Base-by-base conservation (phyloP, 2,888 invertebrate genomes). In the Theodoxus fluviatilis region DNA sequence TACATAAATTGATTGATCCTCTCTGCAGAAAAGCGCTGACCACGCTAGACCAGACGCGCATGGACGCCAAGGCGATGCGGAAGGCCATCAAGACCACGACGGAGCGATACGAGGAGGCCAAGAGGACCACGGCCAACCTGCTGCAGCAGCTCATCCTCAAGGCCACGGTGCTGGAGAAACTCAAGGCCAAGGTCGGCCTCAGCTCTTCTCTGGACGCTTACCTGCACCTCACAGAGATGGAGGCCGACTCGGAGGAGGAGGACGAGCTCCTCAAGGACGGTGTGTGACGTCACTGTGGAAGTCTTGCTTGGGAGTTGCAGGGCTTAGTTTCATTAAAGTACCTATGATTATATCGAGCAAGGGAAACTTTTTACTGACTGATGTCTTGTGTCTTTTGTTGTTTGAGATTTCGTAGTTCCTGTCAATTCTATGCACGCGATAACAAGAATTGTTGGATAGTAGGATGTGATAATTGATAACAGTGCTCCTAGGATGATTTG, bases 31-130 rank as follows among this genome's bases (percentile, higher is more conserved):
- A 84, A 79, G 85, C 84, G 3, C 63, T 87, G n/a, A 74, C 80
- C n/a, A 85, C 86, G n/a, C 73, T 87, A 69, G 84, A 85, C 71
- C 83, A 83, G 75, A 86, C 86, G 0, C 77, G 86, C 65, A 79
- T 76, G 52, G 86, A 86, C 78, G 82, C 83, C 37, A 81, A 81
- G 70, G 78, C 79, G 52, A 87, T 86, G 85, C 84, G 81, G 73
- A 82, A 85, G 70, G 81, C 81, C 40, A 86, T 86, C 64, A 83
- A 83, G 73, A 80, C 79, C 57, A 81, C 83, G 69, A 83, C 74
- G 18, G 76, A 75, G 3, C 81, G 84, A 71, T 85, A 81, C 75
- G 84, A 85, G 69, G 80, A 78, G 4, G 81, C 86, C 35, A 81
- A 83, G 70, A 76, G 75, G 3, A 78, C 78, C 35, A 84, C 87